Evolutionary conservation across 1,140 invertebrate genomes (phyloP), one percentile per base, ranked within the genome.

Genomic region (Chrysomallon squamiferum): DNA sequence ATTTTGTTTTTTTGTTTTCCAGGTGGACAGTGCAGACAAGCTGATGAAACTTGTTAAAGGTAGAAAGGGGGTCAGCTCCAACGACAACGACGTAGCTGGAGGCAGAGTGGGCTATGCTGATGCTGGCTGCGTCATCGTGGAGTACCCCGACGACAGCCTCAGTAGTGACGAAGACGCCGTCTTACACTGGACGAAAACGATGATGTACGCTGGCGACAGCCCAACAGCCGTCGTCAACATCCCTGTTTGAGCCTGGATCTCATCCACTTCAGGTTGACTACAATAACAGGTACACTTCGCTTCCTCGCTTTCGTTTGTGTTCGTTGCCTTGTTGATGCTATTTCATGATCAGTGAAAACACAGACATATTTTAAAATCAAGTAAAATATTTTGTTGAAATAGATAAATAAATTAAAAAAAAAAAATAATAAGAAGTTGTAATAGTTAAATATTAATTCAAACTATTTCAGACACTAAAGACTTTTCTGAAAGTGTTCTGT

Each of bases 71-170:
- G 15, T 18, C 22, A 29, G 25, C 4, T 18, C 29, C 13, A 54
- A 54, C 50, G 50, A 54, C 50, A 54, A 54, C 25, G 50, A 54
- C 1, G 50, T 54, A 13, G 50, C 25, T 54, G 50, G 13, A 15
- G 50, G 50, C 22, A 54, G 50, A 9, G 50, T 27, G 4, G 25
- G 13, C 9, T 20, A 27, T 20, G 4, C 3, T 22, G 50, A 54
- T 9, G 50, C 50, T 15, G 50, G 50, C 22, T 54, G 50, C 50
- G 50, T 54, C 50, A 54, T 54, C 50, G 50, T 54, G 50, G n/a
- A 54, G 9, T 54, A 54, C 50, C 50, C 50, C 0, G 50, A 50
- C 5, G 47, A 54, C 9, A 30, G 29, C 2, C 22, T 27, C 3
- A 25, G 22, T 30, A 27, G n/a, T 54, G 50, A 25, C 0, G 50